Evolutionary conservation across 2,113 vertebrate genomes (phyloP), one percentile per base, ranked within the genome.

Genomic region (Chloropsis cyanopogon): DNA sequence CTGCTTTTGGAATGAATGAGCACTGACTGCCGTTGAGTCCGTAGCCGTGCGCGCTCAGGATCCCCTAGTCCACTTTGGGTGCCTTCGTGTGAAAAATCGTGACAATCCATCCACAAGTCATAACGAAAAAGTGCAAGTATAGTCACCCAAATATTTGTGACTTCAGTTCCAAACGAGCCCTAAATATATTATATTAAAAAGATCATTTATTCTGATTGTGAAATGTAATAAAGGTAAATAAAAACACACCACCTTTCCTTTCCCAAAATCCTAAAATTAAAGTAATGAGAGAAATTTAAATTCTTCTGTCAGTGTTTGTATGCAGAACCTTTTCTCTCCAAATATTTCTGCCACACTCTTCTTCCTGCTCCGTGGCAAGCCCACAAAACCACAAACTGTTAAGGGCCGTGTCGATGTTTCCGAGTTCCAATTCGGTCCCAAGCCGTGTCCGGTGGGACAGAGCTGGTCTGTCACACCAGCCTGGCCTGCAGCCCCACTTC

Each of bases 351-450:
- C 57, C 49, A 60, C 5, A 0, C 17, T 64, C 4, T 37, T 70
- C 11, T 26, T 68, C 35, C 49, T 49, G 12, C 76, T 59, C 12
- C 7, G 1, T 0, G 9, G n/a, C 9, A 14, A 46, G 19, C 44
- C n/a, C 80, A 35, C 29, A 11, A 17, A 33, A 9, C 42, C 79
- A n/a, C 33, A 6, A 5, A 5, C 73, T 17, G 3, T 37, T 9
- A 7, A 28, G 13, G 39, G 28, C 66, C 2, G 4, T 2, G 4
- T 53, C 8, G 11, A 26, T 13, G 47, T 19, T 76, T 44, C 10
- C 0, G 0, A 49, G 16, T 41, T 85, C 10, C 0, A 1, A 0
- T 53, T n/a, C 2, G 0, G 49, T 5, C 1, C 26, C 0, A 2
- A 21, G 54, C 19, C 0, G 1, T 6, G 49, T 28, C 37, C 7